Base-by-base conservation (phyloP, 2,797 vertebrate genomes). In the Esox masquinongy region DNA sequence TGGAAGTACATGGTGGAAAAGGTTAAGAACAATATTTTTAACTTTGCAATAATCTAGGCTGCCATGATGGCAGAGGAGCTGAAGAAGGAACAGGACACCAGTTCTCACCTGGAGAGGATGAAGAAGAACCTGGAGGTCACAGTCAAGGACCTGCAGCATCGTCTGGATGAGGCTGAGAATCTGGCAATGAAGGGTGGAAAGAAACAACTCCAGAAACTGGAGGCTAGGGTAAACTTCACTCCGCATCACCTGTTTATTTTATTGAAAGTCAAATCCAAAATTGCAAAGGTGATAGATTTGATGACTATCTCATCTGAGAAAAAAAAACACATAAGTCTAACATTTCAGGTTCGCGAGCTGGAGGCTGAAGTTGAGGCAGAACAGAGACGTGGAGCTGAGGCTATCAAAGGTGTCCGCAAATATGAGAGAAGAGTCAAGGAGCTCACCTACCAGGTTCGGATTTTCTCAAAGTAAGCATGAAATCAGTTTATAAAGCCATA, bases 31-130 rank as follows among this genome's bases (percentile, higher is more conserved):
- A 22, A 24, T 36, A 36, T 3, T 5, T 7, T 34, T 2, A 24
- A 0, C 36, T 8, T 74, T 2, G 3, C 72, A 51, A 19, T 51
- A 51, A 51, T 76, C 0, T 51, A 98, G 97, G 96, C 96, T 0
- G 96, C 97, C 85, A 97, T 97, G 96, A 97, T 97, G 96, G 96
- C 96, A 0, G 96, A 97, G 29, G 96, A 97, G 82, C 91, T 98
- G 83, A 97, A 97, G 92, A 98, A 98, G 83, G 95, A 95, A 85
- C 96, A 97, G 90, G 96, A 97, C 85, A 97, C 96, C 80, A 96
- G 36, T 6, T 39, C 36, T 39, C 96, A 97, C 78, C 90, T 97
- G 86, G 96, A 98, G 86, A 93, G 96, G 79, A 97, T 97, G 96
- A 97, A 97, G 91, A 96, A 96, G 92, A 96, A 96, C 87, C 85